Percentiles rank a stretch among this genome's conserved stretches.
phyloP scores from a whole-genome alignment of 2,888 invertebrate species.

The Lycocerus yunnanus region DNA sequence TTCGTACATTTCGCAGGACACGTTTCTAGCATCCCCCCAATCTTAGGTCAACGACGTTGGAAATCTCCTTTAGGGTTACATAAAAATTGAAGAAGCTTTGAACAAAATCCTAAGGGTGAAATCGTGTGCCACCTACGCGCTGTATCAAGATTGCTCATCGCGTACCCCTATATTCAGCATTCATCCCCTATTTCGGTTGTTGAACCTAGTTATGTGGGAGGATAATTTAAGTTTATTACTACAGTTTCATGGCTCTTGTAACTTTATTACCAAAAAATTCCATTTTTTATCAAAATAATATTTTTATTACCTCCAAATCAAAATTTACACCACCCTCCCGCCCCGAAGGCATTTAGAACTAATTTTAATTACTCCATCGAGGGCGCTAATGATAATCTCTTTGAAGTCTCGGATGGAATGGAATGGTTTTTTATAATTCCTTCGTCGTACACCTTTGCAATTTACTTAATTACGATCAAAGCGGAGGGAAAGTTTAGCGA shows the following conservation, averaged over 20 bases:
- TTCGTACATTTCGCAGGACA: slow-evolving; percentile 14
- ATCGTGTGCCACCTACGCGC: slow-evolving; percentile 26
- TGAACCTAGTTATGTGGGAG: slow-evolving; percentile 25
- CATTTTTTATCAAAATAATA: background rate
- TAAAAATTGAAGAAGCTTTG: slow-evolving; percentile 6
- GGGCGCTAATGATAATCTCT: background rate
- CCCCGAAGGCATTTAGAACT: background rate
- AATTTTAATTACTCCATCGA: background rate
- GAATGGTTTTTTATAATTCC: background rate
- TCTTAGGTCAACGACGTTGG: slow-evolving; percentile 18
- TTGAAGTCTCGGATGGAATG: too few species aligned
- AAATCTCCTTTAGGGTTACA: slow-evolving; percentile 11
- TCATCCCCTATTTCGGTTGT: slow-evolving; percentile 26
- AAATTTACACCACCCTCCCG: background rate
- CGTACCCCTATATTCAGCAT: slow-evolving; percentile 3
- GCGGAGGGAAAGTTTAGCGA: background rate
- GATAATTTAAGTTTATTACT: slow-evolving; percentile 24
- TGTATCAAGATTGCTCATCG: slow-evolving; percentile 6
- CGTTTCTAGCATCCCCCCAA: slow-evolving; percentile 8
- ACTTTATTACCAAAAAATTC: slow-evolving; percentile 3
- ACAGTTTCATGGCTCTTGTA: slow-evolving; percentile 19
- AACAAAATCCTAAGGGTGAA: slow-evolving; percentile 8
- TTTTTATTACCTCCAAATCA: background rate
- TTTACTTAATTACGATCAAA: background rate
- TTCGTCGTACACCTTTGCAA: background rate